These are phyloP conservation scores for Caenorhabditis sinica DNA, from an alignment of 2,888 invertebrate species.

Conservation along the genomic window DNA sequence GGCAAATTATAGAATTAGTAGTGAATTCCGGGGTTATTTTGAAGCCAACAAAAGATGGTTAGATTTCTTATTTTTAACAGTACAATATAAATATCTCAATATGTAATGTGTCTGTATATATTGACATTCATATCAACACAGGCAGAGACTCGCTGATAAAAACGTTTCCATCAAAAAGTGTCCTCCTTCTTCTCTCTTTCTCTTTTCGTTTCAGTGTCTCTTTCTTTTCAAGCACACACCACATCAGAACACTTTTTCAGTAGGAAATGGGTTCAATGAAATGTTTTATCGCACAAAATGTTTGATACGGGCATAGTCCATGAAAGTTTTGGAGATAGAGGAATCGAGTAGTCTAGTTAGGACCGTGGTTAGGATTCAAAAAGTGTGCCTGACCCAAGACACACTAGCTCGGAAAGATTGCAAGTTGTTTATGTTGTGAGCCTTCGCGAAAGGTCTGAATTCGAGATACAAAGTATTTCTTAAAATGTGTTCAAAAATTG, in stretches of 20 bases:
- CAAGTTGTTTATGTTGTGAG: too few relatives aligned
- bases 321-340: slow-evolving; percentile 4
- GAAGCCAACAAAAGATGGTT: background rate
- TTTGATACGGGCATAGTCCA: background rate
- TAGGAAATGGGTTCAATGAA: slow-evolving; percentile 13
- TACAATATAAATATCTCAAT: slow-evolving; percentile 47
- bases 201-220: slow-evolving; percentile 18
- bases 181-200: slow-evolving; percentile 16
- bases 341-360: slow-evolving; percentile 36
- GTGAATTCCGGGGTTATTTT: background rate
- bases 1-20: slow-evolving; percentile 9
- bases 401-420: background rate
- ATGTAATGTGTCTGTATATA: slow-evolving; percentile 45
- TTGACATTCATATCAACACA: slow-evolving; percentile 55
- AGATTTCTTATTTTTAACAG: background rate
- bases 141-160: slow-evolving; percentile 39
- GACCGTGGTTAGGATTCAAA: background rate
- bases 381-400: slow-evolving; percentile 29
- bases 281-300: slow-evolving; percentile 33
- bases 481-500: background rate
- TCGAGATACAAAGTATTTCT: background rate
- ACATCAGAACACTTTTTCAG: slow-evolving; percentile 25
- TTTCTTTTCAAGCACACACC: slow-evolving; percentile 18
- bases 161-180: slow-evolving; percentile 36
- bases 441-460: too few relatives aligned